Evolutionary conservation across 2,888 invertebrate genomes (phyloP), one percentile per base, ranked within the genome.

Genomic region (Copidosoma aretas): DNA sequence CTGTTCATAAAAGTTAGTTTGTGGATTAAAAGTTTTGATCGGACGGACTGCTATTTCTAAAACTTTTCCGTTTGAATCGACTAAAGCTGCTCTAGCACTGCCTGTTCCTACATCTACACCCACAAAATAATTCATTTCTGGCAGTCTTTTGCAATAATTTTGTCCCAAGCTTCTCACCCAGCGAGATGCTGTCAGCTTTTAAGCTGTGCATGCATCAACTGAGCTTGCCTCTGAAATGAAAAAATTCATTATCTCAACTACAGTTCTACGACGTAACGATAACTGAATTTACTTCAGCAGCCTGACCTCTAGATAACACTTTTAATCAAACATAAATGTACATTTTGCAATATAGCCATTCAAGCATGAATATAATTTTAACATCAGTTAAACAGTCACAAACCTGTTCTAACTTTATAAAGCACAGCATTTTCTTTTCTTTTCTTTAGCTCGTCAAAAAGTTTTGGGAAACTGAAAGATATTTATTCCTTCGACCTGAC

Each of bases 91-190:
- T 73, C 98, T 86, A 0, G 89, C 95, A 85, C 97, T 96, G 17
- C 92, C 92, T 1, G 95, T 95, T 8, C 98, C 98, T 51, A 97
- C 96, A 85, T 98, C 98, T 15, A 97, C 93, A 68, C 95, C 95
- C 78, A 95, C 86, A 81, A 92, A 93, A 82, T 88, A 91, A 69
- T 79, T 78, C 81, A 79, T 82, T 58, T 52, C 41, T 15, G 14
- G 25, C 46, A 32, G 15, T 39, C 41, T 17, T 46, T 19, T 4
- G 51, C 12, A 56, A 21, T 49, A 43, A 19, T 10, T 4, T 43
- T 64, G n/a, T 3, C 46, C 21, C 32, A 57, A 46, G 43, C 12
- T 17, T 46, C n/a, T 41, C 19, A 43, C 39, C 10, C 25, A 10
- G n/a, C 19, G 22, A 22, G 19, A 22, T 53, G 22, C 15, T 51